Conservation (phyloP, 2,888 invertebrate genomes). For the Coelinius sp. region DNA sequence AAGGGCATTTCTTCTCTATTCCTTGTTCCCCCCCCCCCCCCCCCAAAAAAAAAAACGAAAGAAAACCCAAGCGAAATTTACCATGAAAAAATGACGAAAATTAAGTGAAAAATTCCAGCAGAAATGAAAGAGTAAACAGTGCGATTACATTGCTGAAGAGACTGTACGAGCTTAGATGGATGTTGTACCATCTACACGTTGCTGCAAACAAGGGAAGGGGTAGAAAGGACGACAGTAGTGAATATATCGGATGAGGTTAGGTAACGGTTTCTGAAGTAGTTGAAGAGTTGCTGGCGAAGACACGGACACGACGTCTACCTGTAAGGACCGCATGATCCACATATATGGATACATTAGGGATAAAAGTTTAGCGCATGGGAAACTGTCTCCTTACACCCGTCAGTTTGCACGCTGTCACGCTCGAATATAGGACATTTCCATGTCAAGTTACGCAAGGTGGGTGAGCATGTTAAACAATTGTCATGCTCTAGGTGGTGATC, state of each 20-base stretch:
- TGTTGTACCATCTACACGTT: background rate
- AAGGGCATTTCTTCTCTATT: conserved; percentile 1
- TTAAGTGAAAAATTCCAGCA: background rate
- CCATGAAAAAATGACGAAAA: background rate
- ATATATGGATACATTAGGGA: conserved; percentile 16
- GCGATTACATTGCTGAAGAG: conserved; percentile 34
- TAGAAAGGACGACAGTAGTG: conserved; percentile 44
- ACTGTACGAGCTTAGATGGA: background rate
- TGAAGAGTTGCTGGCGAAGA: conserved; percentile 52
- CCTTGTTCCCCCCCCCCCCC: background rate
- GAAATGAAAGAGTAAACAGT: conserved; percentile 45
- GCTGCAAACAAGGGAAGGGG: conserved; percentile 28
- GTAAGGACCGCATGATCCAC: conserved; percentile 38
- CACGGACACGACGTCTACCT: conserved; percentile 63
- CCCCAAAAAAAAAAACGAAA: background rate
- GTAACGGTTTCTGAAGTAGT: conserved; percentile 63
- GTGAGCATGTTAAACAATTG: conserved; percentile 34
- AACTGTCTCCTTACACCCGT: background rate
- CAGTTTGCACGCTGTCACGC: conserved; percentile 31
- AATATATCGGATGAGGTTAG: conserved; percentile 59
- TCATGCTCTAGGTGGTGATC: background rate
- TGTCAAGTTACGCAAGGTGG: conserved; percentile 43
- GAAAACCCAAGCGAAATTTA: background rate
- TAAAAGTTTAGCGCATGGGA: background rate
- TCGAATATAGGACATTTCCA: conserved; percentile 49